phyloP scores from a whole-genome alignment of 2,888 invertebrate genomes.

The Coleophora flavipennella region DNA sequence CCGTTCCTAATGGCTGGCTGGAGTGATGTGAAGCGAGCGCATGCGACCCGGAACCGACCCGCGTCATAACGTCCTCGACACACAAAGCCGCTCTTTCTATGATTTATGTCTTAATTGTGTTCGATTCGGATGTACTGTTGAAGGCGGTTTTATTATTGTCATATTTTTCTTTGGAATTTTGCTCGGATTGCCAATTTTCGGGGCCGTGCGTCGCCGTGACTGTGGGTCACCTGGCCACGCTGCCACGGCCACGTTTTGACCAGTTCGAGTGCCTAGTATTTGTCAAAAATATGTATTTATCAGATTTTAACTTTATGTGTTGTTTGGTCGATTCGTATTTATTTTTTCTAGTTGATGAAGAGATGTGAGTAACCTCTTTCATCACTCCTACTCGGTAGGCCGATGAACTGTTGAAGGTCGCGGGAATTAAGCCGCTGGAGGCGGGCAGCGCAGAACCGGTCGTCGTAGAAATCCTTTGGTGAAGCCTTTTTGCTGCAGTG shows the following conservation, averaged over 20 bases:
- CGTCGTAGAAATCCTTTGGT: no score
- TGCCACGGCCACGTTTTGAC: constrained; percentile 9
- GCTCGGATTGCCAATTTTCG: constrained; percentile 19
- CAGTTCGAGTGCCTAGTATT: constrained; percentile 4
- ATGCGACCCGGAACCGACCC: constrained; percentile 43
- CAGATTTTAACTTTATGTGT: no score
- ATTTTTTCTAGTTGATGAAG: no score
- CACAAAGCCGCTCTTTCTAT: constrained; percentile 57
- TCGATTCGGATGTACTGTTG: constrained; percentile 42
- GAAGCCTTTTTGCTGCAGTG: no score
- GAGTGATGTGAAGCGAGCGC: constrained; percentile 43
- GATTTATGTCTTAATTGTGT: constrained; percentile 69
- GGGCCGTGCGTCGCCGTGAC: constrained; percentile 15
- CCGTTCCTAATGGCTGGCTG: constrained; percentile 59
- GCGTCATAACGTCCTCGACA: constrained; percentile 65
- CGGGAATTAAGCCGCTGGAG: no score
- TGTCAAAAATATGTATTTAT: not conserved
- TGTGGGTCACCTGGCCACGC: constrained; percentile 17
- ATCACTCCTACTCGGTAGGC: no score
- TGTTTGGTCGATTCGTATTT: no score
- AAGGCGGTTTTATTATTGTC: constrained; percentile 44
- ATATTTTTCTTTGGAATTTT: constrained; percentile 47
- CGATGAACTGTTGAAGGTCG: no score
- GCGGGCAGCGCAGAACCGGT: no score
- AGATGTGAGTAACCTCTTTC: no score